Evolutionary conservation across 1,140 invertebrate genomes (phyloP), one percentile per base, ranked within the genome.

Genomic region (Conus ventricosus): DNA sequence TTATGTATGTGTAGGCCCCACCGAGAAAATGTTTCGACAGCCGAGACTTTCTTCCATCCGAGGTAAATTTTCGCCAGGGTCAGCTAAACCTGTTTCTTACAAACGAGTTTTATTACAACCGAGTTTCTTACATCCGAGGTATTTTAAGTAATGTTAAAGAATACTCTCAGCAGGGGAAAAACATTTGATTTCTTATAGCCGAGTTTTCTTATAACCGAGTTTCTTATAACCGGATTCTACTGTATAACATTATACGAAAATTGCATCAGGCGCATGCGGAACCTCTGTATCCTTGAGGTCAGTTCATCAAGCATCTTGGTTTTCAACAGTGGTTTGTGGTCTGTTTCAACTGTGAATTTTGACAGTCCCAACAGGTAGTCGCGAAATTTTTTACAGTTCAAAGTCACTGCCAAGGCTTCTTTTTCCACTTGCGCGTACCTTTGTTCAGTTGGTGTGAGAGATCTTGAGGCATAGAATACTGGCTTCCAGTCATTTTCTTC

Each of bases 251-350:
- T 60, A 23, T 85, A 88, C 15, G 76, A 81, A 67, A 81, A 88
- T 25, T 53, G 76, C 55, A 85, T 84, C 7, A 81, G 67, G 17
- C 84, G 7, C 51, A 88, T 57, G 27, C 51, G 51, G 75, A 85
- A 85, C 25, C 67, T 85, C 57, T 85, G 83, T 11, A 88, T 76
- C 78, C 88, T 85, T 78, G 57, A 53, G 27, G 88, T 75, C 23
- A 84, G 39, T 15, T 85, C 71, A 82, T 88, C 83, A 15, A 88
- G 57, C 13, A 27, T n/a, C 23, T 84, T 80, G 17, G 60, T 84
- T 80, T 80, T n/a, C 60, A 88, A 54, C 23, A 85, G 76, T 51
- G 87, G 87, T 75, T 88, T 88, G 76, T 88, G 88, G 57, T 85
- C 88, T 54, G 83, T 88, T 51, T 85, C 88, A 25, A 84, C 63